These are phyloP conservation scores for Lasioglossum vierecki DNA, from an alignment of 2,888 invertebrate genomes.

Conservation along the genomic window DNA sequence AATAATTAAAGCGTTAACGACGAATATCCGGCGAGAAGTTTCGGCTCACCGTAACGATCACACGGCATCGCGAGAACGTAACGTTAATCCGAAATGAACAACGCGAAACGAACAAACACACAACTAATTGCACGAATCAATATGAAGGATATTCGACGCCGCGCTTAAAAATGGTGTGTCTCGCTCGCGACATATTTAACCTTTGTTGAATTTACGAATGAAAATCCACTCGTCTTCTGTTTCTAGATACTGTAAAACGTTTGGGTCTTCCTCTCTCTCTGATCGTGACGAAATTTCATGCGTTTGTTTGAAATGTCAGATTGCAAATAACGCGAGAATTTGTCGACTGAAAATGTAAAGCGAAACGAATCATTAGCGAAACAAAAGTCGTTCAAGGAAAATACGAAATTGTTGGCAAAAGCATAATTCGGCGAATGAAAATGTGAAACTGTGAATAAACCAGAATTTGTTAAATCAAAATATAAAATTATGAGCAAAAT, in stretches of 20 bases:
- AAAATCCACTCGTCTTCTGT: neutral
- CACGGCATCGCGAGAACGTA: neutral
- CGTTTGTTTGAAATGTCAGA: neutral
- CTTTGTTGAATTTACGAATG: neutral
- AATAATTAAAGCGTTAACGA: conserved; percentile 11
- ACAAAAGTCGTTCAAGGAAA: neutral
- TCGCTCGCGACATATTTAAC: neutral
- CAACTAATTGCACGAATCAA: neutral
- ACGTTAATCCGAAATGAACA: conserved; percentile 2
- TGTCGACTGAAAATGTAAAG: neutral
- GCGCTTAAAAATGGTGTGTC: neutral
- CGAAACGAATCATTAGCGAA: neutral
- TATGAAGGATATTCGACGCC: neutral
- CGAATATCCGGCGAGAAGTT: neutral
- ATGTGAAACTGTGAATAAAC: neutral
- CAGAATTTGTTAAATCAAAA: neutral
- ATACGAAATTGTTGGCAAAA: neutral
- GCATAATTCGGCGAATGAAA: neutral
- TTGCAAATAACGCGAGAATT: neutral
- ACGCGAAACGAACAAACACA: neutral
- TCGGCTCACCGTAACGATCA: neutral
- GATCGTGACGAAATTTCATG: neutral
- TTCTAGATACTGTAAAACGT: neutral
- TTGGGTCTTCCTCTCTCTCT: neutral
- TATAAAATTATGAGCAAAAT: neutral